Conservation (phyloP, 2,888 invertebrate species). For the Acronicta alni region DNA sequence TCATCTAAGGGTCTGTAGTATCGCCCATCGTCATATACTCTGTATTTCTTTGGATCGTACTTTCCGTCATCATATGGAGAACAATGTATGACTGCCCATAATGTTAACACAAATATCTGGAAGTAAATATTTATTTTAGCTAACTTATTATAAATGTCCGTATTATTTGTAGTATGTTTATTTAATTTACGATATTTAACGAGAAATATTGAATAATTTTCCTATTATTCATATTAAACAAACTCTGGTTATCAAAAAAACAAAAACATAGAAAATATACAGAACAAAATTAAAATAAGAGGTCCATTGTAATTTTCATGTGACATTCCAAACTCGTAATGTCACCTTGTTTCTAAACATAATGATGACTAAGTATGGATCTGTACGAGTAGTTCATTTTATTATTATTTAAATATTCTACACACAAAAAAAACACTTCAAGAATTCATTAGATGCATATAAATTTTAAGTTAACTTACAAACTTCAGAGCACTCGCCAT, state of each 20-base stretch:
- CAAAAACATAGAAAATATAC: too few species aligned
- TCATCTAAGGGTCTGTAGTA: constrained; percentile 80
- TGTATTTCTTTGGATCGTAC: constrained; percentile 74
- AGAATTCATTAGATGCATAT: constrained; percentile 26
- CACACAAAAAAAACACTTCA: constrained; percentile 8
- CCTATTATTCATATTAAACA: too few species aligned
- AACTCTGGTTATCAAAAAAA: background rate
- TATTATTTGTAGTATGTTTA: too few species aligned
- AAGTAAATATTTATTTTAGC: constrained; percentile 49
- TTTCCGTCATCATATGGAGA: constrained; percentile 76
- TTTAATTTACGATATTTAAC: too few species aligned
- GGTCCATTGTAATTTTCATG: constrained; percentile 20
- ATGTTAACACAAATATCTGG: constrained; percentile 69
- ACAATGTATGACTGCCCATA: constrained; percentile 67
- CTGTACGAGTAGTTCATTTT: constrained; percentile 3
- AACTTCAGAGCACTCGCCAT: constrained; percentile 66
- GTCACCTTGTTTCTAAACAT: constrained; percentile 36
- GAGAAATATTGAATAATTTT: too few species aligned
- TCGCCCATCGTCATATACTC: constrained; percentile 77
- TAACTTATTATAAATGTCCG: too few species aligned
- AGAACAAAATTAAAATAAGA: too few species aligned
- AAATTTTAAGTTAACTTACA: constrained; percentile 66
- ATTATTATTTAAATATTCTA: constrained; percentile 16
- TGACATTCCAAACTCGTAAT: constrained; percentile 45
- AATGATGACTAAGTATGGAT: constrained; percentile 10